These are phyloP conservation scores for Rhinogobio ventralis DNA, from an alignment of 2,797 vertebrate species.

Conservation along the genomic window DNA sequence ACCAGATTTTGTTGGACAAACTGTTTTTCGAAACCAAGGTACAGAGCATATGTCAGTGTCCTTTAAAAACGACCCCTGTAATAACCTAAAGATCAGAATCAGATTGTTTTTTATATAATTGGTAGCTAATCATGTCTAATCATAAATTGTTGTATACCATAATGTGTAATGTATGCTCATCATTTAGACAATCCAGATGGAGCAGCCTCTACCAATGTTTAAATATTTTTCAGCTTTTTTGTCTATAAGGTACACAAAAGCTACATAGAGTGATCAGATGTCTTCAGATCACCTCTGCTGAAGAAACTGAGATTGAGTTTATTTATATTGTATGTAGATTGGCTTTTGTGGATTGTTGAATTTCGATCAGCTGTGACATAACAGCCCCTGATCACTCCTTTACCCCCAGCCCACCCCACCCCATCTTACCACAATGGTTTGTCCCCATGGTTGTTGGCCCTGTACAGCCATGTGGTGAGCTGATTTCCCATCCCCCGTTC, in stretches of 20 bases:
- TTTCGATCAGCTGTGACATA: conserved; percentile 68
- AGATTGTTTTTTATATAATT: conserved; percentile 53
- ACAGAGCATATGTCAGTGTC: conserved; percentile 3
- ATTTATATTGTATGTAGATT: conserved; percentile 2
- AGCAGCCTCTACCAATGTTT: conserved; percentile 56
- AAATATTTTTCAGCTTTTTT: conserved; percentile 18
- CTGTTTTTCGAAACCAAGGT: conserved; percentile 64
- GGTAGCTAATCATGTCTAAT: conserved; percentile 68
- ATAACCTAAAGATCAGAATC: conserved; percentile 57
- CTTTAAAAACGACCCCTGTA: conserved; percentile 15
- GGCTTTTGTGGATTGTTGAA: conserved; percentile 26
- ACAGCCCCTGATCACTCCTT: conserved; percentile 61
- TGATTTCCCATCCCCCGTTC: conserved; percentile 50
- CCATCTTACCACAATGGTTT: conserved; percentile 15
- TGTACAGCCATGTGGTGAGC: conserved; percentile 39
- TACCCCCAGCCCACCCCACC: background rate
- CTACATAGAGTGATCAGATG: background rate
- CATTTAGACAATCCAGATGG: conserved; percentile 74
- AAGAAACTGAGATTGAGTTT: background rate
- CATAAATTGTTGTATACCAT: conserved; percentile 47
- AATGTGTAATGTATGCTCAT: conserved; percentile 42
- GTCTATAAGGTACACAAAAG: conserved; percentile 3
- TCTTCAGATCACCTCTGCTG: background rate
- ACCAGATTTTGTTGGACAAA: conserved; percentile 84
- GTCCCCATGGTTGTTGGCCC: conserved; percentile 10